Evolutionary conservation across 1,140 invertebrate genomes (phyloP).

Genomic region (Parapsyche elsis): DNA sequence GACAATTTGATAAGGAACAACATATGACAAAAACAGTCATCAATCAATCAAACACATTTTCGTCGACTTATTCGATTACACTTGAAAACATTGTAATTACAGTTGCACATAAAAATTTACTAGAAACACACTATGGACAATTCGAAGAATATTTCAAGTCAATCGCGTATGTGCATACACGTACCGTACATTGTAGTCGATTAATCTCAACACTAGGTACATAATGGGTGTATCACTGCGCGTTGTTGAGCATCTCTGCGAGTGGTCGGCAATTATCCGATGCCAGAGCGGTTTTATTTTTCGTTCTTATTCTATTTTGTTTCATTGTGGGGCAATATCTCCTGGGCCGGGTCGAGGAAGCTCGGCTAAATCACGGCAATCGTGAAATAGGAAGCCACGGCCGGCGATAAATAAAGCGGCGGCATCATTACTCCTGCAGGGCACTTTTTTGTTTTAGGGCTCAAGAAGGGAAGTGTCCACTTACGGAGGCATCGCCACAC

Average conservation of each 20-base stretch:
- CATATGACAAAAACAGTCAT: too few relatives aligned
- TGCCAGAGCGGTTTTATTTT: too few relatives aligned
- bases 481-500: background rate
- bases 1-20: too few relatives aligned
- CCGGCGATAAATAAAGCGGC: conserved; percentile 20
- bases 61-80: too few relatives aligned
- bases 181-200: background rate
- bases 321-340: background rate
- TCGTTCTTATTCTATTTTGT: background rate
- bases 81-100: too few relatives aligned
- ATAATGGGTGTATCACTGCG: background rate
- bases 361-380: background rate
- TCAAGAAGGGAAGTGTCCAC: conserved; percentile 27
- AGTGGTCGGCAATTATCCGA: background rate
- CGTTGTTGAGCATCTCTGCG: background rate
- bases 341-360: background rate
- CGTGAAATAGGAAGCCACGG: conserved; percentile 1
- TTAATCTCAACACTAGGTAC: too few relatives aligned
- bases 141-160: too few relatives aligned
- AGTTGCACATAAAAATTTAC: too few relatives aligned
- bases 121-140: too few relatives aligned
- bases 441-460: conserved; percentile 9
- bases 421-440: conserved; percentile 6
- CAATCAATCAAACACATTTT: too few relatives aligned
- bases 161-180: too few relatives aligned